Percentiles rank a stretch among this genome's conserved stretches.
These are phyloP conservation scores for Fopius arisanus DNA, from an alignment of 1,140 invertebrate genomes.

Conservation along the genomic window DNA sequence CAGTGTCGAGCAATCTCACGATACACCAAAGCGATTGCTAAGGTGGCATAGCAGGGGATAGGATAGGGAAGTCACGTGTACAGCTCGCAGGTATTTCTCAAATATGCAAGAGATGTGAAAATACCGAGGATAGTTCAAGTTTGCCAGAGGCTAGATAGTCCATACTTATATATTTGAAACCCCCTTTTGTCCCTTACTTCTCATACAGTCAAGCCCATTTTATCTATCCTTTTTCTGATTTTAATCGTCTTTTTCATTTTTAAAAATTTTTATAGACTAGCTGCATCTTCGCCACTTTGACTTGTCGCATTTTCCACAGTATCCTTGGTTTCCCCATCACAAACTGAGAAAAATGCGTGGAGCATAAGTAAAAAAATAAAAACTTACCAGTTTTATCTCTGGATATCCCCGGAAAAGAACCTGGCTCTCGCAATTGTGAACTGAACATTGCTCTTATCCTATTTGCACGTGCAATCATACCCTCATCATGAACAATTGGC, in stretches of 20 bases:
- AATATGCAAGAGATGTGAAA: neutral
- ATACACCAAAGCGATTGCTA: conserved; percentile 21
- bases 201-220: neutral
- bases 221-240: neutral
- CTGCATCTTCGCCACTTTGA: neutral
- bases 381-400: conserved; percentile 62
- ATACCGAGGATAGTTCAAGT: conserved; percentile 4
- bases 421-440: conserved; percentile 56
- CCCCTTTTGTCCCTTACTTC: conserved; percentile 11
- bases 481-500: conserved; percentile 51
- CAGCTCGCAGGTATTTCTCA: neutral
- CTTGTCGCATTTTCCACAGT: neutral
- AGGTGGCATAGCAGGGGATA: neutral
- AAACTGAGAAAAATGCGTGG: neutral
- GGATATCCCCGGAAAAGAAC: conserved; percentile 57
- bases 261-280: no score
- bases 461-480: conserved; percentile 58
- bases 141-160: neutral
- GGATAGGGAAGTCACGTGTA: neutral
- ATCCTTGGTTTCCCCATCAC: neutral
- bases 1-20: conserved; percentile 21
- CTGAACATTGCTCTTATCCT: conserved; percentile 60
- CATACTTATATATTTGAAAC: conserved; percentile 10
- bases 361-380: neutral
- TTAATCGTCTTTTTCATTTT: conserved; percentile 20